phyloP scores from a whole-genome alignment of 37 sponge, comb jelly and placozoan genomes.

The Haliclona indistincta region DNA sequence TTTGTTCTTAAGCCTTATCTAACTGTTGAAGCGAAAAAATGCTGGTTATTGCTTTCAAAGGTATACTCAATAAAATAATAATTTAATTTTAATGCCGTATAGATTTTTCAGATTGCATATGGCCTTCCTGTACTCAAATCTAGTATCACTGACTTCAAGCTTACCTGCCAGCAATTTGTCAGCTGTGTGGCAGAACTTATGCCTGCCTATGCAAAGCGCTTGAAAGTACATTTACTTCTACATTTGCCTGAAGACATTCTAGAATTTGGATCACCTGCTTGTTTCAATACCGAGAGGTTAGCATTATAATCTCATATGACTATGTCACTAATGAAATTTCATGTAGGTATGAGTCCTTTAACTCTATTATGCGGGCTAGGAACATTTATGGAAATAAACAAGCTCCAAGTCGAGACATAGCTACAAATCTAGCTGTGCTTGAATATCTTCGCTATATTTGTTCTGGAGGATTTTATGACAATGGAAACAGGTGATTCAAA shows the following conservation, averaged over 20 bases:
- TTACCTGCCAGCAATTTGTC: constrained; percentile 31
- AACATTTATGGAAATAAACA: constrained; percentile 46
- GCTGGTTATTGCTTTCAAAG: constrained; percentile 25
- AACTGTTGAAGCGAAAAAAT: constrained; percentile 6
- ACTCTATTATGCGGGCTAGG: constrained; percentile 16
- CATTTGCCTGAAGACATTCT: constrained; percentile 38
- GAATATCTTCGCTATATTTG: constrained; percentile 14
- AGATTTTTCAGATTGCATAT: background rate
- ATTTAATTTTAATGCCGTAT: background rate
- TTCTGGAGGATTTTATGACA: constrained; percentile 8
- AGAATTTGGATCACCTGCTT: constrained; percentile 41
- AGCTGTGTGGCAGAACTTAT: background rate
- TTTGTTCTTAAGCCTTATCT: constrained; percentile 38
- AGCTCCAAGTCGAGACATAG: constrained; percentile 55
- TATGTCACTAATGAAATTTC: background rate
- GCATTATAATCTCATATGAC: background rate
- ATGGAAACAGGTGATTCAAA: no score
- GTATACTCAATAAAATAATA: background rate
- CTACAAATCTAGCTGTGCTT: constrained; percentile 11
- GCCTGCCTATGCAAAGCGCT: constrained; percentile 9
- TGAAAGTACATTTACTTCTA: constrained; percentile 47
- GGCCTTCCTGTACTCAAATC: background rate
- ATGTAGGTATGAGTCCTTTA: constrained; percentile 52
- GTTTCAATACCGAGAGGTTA: constrained; percentile 59
- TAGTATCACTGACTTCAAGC: background rate